Conservation (phyloP, 1,140 invertebrate genomes). For the Drosophila sucinea region DNA sequence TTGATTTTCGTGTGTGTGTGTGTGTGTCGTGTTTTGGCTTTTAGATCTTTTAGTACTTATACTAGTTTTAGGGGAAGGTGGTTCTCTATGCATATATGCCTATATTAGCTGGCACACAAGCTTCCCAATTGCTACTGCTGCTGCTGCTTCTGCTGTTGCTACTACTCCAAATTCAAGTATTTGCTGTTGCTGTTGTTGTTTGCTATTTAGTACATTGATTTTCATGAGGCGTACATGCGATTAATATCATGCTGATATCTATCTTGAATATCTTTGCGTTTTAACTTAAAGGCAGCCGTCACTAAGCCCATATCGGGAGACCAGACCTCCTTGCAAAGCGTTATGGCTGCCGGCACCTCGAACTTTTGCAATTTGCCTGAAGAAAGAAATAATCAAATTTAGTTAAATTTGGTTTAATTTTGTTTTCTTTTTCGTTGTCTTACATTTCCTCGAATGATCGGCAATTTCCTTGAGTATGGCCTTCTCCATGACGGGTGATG, state of each 20-base stretch:
- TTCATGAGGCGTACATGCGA: constrained; percentile 95
- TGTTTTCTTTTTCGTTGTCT: constrained; percentile 61
- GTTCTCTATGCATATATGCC: constrained; percentile 32
- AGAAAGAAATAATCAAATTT: constrained; percentile 40
- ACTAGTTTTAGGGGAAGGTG: constrained; percentile 48
- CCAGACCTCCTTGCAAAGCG: constrained; percentile 95
- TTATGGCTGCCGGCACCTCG: constrained; percentile 96
- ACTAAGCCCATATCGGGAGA: constrained; percentile 98
- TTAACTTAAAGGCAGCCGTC: constrained; percentile 98
- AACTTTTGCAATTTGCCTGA: constrained; percentile 93
- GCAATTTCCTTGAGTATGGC: constrained; percentile 90
- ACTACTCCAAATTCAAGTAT: constrained; percentile 6
- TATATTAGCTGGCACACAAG: constrained; percentile 47
- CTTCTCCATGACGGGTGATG: constrained; percentile 88
- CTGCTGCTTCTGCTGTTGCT: constrained; percentile 8
- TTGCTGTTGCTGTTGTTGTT: constrained; percentile 32
- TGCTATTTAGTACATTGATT: constrained; percentile 68
- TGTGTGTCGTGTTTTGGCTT: constrained; percentile 40
- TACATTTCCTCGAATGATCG: constrained; percentile 93
- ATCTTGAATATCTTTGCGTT: constrained; percentile 97
- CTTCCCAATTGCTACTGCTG: constrained; percentile 39
- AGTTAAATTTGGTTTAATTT: background rate
- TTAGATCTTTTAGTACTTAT: constrained; percentile 61
- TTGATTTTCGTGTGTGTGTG: constrained; percentile 14
- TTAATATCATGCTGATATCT: constrained; percentile 95